A percentile compares a stretch with the other conserved stretches of the same genome.
These are phyloP conservation scores for Myodes glareolus DNA, from an alignment of 2,113 vertebrate species.

Conservation along the genomic window DNA sequence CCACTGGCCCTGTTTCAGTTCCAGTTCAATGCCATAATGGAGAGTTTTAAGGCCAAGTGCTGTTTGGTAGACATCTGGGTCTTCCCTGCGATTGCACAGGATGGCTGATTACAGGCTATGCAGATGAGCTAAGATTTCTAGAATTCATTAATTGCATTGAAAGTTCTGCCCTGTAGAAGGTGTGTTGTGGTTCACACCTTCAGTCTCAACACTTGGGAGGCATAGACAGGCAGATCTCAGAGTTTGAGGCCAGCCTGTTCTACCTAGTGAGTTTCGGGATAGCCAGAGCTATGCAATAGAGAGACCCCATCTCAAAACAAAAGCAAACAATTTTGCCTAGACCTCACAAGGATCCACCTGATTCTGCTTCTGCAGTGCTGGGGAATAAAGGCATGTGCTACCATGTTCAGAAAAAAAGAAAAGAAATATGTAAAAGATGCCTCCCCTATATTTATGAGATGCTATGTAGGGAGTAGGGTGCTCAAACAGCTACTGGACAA, in stretches of 20 bases:
- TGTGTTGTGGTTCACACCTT: not conserved
- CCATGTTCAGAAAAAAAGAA: too few species aligned
- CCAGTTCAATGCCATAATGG: not conserved
- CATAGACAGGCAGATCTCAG: not conserved
- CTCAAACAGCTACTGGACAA: not conserved
- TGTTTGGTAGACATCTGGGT: not conserved
- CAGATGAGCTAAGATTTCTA: not conserved
- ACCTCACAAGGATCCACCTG: not conserved
- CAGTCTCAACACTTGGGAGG: not conserved
- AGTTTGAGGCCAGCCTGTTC: not conserved
- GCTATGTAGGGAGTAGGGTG: not conserved
- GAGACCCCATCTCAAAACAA: not conserved
- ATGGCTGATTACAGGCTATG: not conserved
- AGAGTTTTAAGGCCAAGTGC: not conserved
- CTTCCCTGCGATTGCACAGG: not conserved
- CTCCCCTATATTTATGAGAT: not conserved
- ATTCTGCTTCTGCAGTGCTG: not conserved
- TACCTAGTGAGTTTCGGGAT: not conserved
- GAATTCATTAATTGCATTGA: not conserved
- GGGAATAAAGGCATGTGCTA: not conserved
- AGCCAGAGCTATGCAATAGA: not conserved
- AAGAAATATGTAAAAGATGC: not conserved
- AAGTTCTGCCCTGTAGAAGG: not conserved
- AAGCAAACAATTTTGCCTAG: not conserved
- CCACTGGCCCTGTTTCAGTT: not conserved